Conservation (phyloP, 1,140 invertebrate species). For the Gonatopus flavifemur region DNA sequence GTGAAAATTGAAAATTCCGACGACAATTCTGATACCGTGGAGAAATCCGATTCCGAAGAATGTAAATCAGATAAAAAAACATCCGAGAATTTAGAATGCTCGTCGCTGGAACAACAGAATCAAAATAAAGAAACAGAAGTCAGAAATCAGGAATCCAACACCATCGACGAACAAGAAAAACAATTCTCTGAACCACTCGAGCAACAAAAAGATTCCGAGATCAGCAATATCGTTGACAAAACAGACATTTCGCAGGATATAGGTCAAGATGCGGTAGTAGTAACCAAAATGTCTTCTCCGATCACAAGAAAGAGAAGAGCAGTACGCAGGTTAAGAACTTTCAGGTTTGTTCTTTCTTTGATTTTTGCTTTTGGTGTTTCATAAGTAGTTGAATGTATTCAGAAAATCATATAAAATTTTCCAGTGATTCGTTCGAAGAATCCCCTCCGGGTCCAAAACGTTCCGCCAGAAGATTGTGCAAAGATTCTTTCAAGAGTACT, state of each 20-base stretch:
- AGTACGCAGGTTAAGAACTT: slow-evolving; percentile 39
- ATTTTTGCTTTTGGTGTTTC: not conserved
- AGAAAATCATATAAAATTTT: slow-evolving; percentile 31
- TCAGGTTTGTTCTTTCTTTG: slow-evolving; percentile 34
- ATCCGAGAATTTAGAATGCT: slow-evolving; percentile 6
- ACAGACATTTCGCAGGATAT: too few species aligned
- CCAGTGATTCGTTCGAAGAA: slow-evolving; percentile 46
- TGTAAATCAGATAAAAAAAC: slow-evolving; percentile 17
- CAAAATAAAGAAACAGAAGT: slow-evolving; percentile 9
- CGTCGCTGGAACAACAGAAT: too few species aligned
- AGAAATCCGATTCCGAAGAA: slow-evolving; percentile 44
- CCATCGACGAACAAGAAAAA: not conserved
- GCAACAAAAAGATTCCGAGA: too few species aligned
- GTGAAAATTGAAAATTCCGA: slow-evolving; percentile 53
- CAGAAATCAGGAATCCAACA: slow-evolving; percentile 12
- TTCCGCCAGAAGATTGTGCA: slow-evolving; percentile 53
- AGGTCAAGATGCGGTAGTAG: slow-evolving; percentile 1
- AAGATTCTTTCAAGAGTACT: slow-evolving; percentile 52
- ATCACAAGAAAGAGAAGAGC: slow-evolving; percentile 43
- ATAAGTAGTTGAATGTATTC: slow-evolving; percentile 9
- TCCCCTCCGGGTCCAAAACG: slow-evolving; percentile 48
- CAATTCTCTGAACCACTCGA: not conserved
- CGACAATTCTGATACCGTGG: slow-evolving; percentile 37
- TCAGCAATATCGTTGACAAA: too few species aligned
- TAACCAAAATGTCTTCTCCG: slow-evolving; percentile 21